These are phyloP conservation scores for Cydia amplana DNA, from an alignment of 1,140 invertebrate genomes.

Conservation along the genomic window DNA sequence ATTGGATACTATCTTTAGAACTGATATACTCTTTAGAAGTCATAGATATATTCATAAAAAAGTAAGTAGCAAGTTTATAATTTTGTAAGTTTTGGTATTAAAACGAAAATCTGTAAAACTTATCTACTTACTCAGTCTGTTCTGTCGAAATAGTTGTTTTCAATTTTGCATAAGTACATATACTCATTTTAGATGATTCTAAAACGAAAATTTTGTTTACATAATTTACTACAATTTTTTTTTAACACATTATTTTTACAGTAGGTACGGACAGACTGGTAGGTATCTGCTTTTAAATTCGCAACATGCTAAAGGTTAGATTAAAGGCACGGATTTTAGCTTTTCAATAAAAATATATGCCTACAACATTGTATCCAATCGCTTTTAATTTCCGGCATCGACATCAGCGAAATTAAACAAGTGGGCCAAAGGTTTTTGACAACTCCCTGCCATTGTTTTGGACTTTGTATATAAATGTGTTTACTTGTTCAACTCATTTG, in stretches of 20 bases:
- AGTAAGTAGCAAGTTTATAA: too few relatives aligned
- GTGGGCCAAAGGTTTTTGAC: constrained; percentile 10
- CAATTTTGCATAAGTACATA: too few relatives aligned
- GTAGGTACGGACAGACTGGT: too few relatives aligned
- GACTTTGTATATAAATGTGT: constrained; percentile 26
- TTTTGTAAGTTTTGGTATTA: too few relatives aligned
- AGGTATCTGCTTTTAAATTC: not conserved
- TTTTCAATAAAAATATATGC: not conserved
- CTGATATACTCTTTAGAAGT: too few relatives aligned
- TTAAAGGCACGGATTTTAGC: not conserved
- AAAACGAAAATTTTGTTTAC: not conserved
- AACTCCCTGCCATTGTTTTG: constrained; percentile 15
- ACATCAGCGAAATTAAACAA: constrained; percentile 17
- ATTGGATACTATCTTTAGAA: too few relatives aligned
- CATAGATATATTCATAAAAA: too few relatives aligned
- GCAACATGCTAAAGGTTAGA: not conserved
- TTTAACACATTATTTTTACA: too few relatives aligned
- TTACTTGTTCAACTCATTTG: constrained; percentile 26
- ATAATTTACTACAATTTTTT: too few relatives aligned
- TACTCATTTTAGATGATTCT: not conserved
- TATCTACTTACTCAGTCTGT: too few relatives aligned
- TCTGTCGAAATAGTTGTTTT: too few relatives aligned
- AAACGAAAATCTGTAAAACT: too few relatives aligned
- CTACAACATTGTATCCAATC: not conserved
- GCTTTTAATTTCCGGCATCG: constrained; percentile 20